phyloP scores from a whole-genome alignment of 2,888 invertebrate genomes.

The Cryptosula pallasiana region DNA sequence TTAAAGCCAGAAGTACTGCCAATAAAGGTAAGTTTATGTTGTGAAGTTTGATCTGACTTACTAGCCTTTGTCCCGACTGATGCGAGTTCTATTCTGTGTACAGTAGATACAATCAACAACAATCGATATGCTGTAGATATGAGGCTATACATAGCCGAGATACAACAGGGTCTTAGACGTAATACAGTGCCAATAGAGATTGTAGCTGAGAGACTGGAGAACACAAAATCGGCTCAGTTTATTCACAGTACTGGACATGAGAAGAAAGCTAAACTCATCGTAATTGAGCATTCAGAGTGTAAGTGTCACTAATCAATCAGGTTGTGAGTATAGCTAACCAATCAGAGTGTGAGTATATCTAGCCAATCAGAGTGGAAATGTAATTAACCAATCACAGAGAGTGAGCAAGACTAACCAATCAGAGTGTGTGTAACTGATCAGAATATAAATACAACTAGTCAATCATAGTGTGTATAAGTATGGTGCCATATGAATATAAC shows the following conservation, averaged over 20 bases:
- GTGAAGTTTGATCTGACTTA: too few species aligned
- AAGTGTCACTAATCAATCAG: neutral
- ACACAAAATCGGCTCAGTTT: slow-evolving; percentile 4
- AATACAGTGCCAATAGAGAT: slow-evolving; percentile 3
- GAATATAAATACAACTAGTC: too few species aligned
- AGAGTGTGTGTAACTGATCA: too few species aligned
- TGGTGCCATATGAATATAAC: too few species aligned
- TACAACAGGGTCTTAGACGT: neutral
- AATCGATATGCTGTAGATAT: neutral
- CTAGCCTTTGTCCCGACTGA: too few species aligned
- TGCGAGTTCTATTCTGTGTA: too few species aligned
- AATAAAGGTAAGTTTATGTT: slow-evolving; percentile 11
- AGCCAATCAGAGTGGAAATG: too few species aligned
- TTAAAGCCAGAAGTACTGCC: slow-evolving; percentile 2
- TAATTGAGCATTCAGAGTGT: slow-evolving; percentile 9
- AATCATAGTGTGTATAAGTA: too few species aligned
- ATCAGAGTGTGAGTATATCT: too few species aligned
- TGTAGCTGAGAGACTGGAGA: neutral
- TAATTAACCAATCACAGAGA: too few species aligned
- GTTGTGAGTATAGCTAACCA: neutral
- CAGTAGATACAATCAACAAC: too few species aligned
- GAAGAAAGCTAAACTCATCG: slow-evolving; percentile 1
- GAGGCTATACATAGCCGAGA: slow-evolving; percentile 12
- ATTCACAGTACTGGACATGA: neutral
- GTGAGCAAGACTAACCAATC: too few species aligned